These are phyloP conservation scores for Galeopsomyia nigrocyanea DNA, from an alignment of 2,888 invertebrate species.

Conservation along the genomic window DNA sequence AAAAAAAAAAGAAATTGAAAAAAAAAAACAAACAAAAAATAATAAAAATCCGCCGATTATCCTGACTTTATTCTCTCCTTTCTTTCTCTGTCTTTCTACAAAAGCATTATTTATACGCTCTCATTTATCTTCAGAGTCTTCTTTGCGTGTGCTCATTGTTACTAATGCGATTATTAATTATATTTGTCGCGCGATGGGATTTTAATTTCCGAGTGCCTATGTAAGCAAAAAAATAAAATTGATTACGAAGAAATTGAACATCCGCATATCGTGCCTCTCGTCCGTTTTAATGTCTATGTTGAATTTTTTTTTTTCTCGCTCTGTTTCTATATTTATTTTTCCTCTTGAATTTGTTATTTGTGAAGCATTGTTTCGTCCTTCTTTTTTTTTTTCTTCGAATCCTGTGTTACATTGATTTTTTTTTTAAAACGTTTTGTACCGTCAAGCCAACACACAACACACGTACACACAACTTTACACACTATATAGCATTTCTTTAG, in stretches of 20 bases:
- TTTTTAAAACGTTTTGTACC: slow-evolving; percentile 10
- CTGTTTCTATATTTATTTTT: slow-evolving; percentile 8
- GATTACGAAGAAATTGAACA: slow-evolving; percentile 25
- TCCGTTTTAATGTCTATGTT: slow-evolving; percentile 21
- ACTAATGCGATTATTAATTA: slow-evolving; percentile 41
- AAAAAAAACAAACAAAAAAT: slow-evolving; percentile 48
- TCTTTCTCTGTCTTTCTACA: slow-evolving; percentile 28
- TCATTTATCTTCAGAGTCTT: slow-evolving; percentile 34
- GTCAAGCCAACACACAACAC: too few relatives aligned
- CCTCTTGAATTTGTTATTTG: slow-evolving; percentile 25
- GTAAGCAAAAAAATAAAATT: background rate
- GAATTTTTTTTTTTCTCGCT: slow-evolving; percentile 9
- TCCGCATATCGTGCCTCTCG: background rate
- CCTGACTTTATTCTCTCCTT: slow-evolving; percentile 16
- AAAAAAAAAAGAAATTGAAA: slow-evolving; percentile 56
- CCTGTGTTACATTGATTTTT: slow-evolving; percentile 27
- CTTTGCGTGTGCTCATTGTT: slow-evolving; percentile 30
- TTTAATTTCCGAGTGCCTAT: slow-evolving; percentile 15
- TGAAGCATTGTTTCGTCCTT: slow-evolving; percentile 46
- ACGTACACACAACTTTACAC: too few relatives aligned
- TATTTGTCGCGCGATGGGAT: slow-evolving; percentile 12
- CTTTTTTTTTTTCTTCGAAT: slow-evolving; percentile 30
- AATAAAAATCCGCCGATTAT: slow-evolving; percentile 39
- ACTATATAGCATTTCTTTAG: slow-evolving; percentile 33
- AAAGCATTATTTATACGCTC: slow-evolving; percentile 37